A percentile compares a stretch with the other conserved stretches of the same genome.
Evolutionary conservation across 1,140 invertebrate species (phyloP).

Genomic region (Hypothenemus hampei): DNA sequence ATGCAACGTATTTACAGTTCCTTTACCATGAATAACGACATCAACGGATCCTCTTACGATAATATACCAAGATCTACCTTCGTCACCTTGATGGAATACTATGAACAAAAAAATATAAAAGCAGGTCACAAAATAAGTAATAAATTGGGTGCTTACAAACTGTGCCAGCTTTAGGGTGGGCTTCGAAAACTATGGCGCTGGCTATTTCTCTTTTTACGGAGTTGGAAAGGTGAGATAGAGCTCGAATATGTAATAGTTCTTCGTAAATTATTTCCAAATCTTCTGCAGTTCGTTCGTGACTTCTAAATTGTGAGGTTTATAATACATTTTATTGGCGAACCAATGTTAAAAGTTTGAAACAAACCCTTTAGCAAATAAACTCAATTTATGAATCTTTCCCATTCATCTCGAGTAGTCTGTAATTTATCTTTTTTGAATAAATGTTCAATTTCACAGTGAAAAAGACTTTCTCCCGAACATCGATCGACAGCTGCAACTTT

Average conservation of each 20-base stretch:
- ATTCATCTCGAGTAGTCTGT: no score
- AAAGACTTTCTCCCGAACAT: no score
- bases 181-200: constrained; percentile 76
- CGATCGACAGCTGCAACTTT: no score
- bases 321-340: no score
- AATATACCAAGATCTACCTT: constrained; percentile 86
- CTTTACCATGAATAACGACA: constrained; percentile 83
- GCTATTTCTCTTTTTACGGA: constrained; percentile 80
- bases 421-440: no score
- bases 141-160: constrained; percentile 73
- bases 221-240: constrained; percentile 74
- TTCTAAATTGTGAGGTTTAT: no score
- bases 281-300: constrained; percentile 68
- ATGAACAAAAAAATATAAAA: constrained; percentile 24
- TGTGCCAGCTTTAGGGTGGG: constrained; percentile 71
- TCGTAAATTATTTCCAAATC: constrained; percentile 84
- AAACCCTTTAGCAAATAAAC: no score
- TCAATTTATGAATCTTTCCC: no score
- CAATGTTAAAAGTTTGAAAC: no score
- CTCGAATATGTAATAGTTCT: constrained; percentile 77
- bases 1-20: constrained; percentile 74
- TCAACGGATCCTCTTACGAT: constrained; percentile 80
- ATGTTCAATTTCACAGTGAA: no score
- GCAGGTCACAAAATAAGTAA: not conserved
- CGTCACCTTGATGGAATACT: constrained; percentile 88